These are phyloP conservation scores for Tenrec ecaudatus DNA, from an alignment of 2,113 vertebrate species.

Conservation along the genomic window DNA sequence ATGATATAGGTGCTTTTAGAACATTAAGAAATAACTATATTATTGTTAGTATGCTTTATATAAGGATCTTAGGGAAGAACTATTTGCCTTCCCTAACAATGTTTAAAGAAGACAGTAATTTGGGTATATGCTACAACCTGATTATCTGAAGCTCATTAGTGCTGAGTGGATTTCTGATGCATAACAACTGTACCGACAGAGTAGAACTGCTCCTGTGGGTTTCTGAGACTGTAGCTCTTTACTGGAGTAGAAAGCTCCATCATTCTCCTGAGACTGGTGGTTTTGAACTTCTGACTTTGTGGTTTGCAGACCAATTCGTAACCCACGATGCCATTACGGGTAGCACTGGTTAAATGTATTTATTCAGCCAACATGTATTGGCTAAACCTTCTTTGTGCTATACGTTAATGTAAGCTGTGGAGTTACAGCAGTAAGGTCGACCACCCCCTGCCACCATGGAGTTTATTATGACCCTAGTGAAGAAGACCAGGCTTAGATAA, in stretches of 20 bases:
- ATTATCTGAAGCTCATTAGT: not conserved
- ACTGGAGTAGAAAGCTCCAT: too few relatives aligned
- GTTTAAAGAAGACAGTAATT: not conserved
- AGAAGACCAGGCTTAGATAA: not conserved
- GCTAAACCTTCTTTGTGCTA: not conserved
- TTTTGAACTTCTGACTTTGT: too few relatives aligned
- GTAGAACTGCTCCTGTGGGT: too few relatives aligned
- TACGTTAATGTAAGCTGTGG: not conserved
- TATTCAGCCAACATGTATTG: not conserved
- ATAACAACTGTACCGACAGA: too few relatives aligned
- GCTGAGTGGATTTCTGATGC: too few relatives aligned
- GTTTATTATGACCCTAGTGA: not conserved
- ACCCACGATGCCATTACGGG: too few relatives aligned
- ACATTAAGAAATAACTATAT: not conserved
- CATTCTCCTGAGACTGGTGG: too few relatives aligned
- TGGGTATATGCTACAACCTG: not conserved
- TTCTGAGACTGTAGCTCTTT: too few relatives aligned
- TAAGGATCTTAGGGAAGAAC: not conserved
- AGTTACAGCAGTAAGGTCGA: not conserved
- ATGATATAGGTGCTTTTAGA: too few relatives aligned
- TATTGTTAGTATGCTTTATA: too few relatives aligned
- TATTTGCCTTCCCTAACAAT: not conserved
- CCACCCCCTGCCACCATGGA: not conserved
- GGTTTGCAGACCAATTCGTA: too few relatives aligned
- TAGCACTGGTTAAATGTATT: not conserved